Base-by-base conservation (phyloP, 2,113 vertebrate genomes). In the Pachycephala philippinensis region DNA sequence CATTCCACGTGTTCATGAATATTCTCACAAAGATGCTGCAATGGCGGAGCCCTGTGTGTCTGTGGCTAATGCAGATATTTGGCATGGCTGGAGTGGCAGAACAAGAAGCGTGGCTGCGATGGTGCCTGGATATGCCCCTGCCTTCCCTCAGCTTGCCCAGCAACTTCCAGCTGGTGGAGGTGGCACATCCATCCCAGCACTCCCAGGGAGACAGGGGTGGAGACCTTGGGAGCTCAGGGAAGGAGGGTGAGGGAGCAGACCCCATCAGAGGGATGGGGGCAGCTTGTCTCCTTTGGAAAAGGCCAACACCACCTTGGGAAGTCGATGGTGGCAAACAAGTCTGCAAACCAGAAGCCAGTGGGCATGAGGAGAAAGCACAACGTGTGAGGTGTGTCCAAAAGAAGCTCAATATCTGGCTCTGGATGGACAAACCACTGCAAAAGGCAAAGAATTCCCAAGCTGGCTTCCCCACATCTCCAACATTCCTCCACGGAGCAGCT, bases 21-120 rank as follows among this genome's bases (percentile, higher is more conserved):
- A 10, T 3, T 47, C 59, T 54, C 52, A 26, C 20, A 11, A 57
- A 50, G 57, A 19, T 0, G 4, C 15, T 1, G 3, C 11, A 54
- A 52, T 5, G 33, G 63, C 23, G 63, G 15, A 83, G 39, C 45
- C 37, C 70, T 40, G 13, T 16, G 50, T 4, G 61, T 13, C 44
- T 22, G 12, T 0, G 22, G 35, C 40, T 60, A 64, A 68, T 4
- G 49, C 11, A 56, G 47, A 2, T 60, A 56, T 5, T 16, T 50
- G 49, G 49, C 26, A 27, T 9, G 2, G 2, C n/a, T 7, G 15
- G 15, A 57, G 57, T 1, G 26, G 47, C 9, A 90, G 33, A 54
- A 64, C 4, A 61, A n/a, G 35, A 37, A 40, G 6, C 1, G 1
- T 10, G 75, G 15, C 70, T 50, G 23, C 26, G 49, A 64, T 49